phyloP scores from a whole-genome alignment of 2,113 vertebrate genomes.

The Caloenas nicobarica region DNA sequence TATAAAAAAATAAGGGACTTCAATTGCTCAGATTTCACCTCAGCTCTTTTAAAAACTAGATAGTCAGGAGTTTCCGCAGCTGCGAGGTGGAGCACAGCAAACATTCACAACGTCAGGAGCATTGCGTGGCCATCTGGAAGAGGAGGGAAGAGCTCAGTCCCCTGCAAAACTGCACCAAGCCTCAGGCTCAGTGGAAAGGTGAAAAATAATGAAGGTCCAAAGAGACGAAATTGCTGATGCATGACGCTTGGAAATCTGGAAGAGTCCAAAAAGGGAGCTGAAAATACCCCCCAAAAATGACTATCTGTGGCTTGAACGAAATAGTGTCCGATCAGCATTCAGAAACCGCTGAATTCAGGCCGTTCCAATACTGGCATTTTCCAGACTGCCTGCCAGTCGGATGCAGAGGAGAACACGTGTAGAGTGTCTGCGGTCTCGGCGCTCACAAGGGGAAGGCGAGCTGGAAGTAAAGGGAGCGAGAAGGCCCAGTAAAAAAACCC shows the following conservation, averaged over 20 bases:
- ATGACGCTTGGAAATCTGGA: not conserved
- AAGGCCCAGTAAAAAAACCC: not conserved
- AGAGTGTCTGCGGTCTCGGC: not conserved
- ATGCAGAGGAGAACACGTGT: slow-evolving; percentile 54
- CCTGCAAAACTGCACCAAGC: not conserved
- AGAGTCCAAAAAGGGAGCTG: slow-evolving; percentile 1
- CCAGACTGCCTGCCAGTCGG: slow-evolving; percentile 59
- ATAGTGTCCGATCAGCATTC: slow-evolving; percentile 65
- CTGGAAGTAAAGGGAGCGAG: not conserved
- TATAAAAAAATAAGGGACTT: not conserved
- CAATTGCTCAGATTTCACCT: not conserved
- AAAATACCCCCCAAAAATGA: slow-evolving; percentile 43
- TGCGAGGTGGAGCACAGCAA: slow-evolving; percentile 40
- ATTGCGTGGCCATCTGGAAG: not conserved
- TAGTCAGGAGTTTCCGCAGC: slow-evolving; percentile 53
- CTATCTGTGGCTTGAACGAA: slow-evolving; percentile 59
- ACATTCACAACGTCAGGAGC: not conserved
- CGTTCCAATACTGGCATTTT: slow-evolving; percentile 67
- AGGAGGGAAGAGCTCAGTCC: not conserved
- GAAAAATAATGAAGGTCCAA: not conserved
- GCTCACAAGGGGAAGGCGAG: not conserved
- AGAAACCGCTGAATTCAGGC: slow-evolving; percentile 42
- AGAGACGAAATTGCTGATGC: slow-evolving; percentile 18
- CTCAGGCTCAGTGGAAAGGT: not conserved
- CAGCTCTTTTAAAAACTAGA: slow-evolving; percentile 9